Evolutionary conservation across 2,113 vertebrate genomes (phyloP).

Genomic region (Hydrochoerus hydrochaeris): DNA sequence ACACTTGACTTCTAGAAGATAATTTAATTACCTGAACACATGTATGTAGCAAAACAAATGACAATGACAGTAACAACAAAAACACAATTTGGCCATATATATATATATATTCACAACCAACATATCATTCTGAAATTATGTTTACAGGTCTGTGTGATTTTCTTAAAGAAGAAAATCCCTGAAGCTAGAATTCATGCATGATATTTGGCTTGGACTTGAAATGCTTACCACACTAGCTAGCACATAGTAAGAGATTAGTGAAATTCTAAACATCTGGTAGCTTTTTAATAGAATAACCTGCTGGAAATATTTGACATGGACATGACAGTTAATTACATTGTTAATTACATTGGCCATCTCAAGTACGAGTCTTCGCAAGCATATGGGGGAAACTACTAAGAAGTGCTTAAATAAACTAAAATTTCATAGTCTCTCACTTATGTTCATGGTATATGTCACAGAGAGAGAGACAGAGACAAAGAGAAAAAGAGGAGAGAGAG

Average conservation of each 20-base stretch:
- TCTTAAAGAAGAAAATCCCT: neutral
- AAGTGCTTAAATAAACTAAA: neutral
- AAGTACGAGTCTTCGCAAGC: neutral
- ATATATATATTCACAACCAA: neutral
- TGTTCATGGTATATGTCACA: neutral
- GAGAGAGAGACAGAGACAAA: too few species aligned
- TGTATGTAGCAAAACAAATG: slow-evolving; percentile 43
- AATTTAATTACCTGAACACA: slow-evolving; percentile 46
- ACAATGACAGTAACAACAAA: neutral
- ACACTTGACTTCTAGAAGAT: neutral
- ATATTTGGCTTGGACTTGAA: slow-evolving; percentile 5
- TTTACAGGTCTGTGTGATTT: neutral
- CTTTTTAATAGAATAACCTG: slow-evolving; percentile 28
- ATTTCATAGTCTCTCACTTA: neutral
- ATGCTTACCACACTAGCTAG: neutral
- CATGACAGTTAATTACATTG: neutral
- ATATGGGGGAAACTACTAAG: neutral
- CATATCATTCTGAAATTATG: too few species aligned
- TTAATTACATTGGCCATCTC: neutral
- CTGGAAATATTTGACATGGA: neutral
- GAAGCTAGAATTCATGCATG: neutral
- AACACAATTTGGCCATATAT: neutral
- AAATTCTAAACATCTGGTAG: neutral
- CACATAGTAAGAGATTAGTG: neutral
- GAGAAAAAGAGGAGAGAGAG: neutral